phyloP scores from a whole-genome alignment of 2,797 vertebrate genomes.

The Acanthopagrus latus region DNA sequence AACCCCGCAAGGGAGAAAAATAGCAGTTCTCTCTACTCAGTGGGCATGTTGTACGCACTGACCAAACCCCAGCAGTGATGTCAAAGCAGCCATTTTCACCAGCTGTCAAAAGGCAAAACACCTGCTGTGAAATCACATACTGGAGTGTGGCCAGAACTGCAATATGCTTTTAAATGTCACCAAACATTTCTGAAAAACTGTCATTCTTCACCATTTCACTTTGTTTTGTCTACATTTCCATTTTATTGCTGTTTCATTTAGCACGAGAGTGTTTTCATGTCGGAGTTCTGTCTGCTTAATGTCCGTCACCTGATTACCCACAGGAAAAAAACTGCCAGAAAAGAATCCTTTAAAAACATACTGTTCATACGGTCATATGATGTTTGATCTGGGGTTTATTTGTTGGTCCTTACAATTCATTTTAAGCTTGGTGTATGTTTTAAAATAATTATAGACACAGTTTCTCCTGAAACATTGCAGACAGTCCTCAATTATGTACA shows the following conservation, averaged over 20 bases:
- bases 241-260: not conserved
- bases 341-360: constrained; percentile 17
- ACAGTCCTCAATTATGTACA: not conserved
- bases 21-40: constrained; percentile 6
- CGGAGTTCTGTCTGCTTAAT: constrained; percentile 1
- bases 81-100: constrained; percentile 31
- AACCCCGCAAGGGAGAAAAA: not conserved
- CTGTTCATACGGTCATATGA: not conserved
- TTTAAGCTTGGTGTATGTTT: constrained; percentile 13
- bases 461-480: not conserved
- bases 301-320: constrained; percentile 7
- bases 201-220: not conserved
- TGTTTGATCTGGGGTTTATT: not conserved
- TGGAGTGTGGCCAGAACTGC: constrained; percentile 14
- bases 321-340: not conserved
- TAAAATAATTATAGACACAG: not conserved
- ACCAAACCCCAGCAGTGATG: constrained; percentile 6
- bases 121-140: constrained; percentile 22
- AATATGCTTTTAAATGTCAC: constrained; percentile 3
- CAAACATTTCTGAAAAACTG: constrained; percentile 4
- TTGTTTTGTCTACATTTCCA: not conserved
- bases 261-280: constrained; percentile 4
- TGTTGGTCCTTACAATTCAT: constrained; percentile 11
- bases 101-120: constrained; percentile 41
- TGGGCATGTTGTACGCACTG: constrained; percentile 18